These are phyloP conservation scores for Homarus americanus DNA, from an alignment of 1,140 invertebrate species.

Conservation along the genomic window DNA sequence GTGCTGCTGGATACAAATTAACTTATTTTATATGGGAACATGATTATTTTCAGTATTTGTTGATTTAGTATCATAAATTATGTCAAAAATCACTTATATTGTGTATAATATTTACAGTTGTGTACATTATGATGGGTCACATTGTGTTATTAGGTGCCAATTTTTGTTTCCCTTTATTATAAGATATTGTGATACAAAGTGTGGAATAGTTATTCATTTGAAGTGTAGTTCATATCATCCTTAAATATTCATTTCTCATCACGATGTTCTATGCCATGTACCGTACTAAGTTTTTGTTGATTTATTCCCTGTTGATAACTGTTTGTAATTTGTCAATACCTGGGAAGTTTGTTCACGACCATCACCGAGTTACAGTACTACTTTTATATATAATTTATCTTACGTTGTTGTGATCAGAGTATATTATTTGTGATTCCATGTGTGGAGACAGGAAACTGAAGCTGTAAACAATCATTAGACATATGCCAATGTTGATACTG, in stretches of 20 bases:
- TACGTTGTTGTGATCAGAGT: slow-evolving; percentile 45
- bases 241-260: slow-evolving; percentile 36
- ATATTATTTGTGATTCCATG: slow-evolving; percentile 43
- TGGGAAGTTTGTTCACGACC: slow-evolving; percentile 30
- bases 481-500: slow-evolving; percentile 49
- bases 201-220: slow-evolving; percentile 35
- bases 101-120: background rate
- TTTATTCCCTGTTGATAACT: slow-evolving; percentile 5
- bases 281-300: slow-evolving; percentile 34
- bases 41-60: slow-evolving; percentile 27
- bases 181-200: slow-evolving; percentile 43
- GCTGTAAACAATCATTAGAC: slow-evolving; percentile 65
- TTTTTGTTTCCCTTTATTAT: slow-evolving; percentile 26
- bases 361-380: slow-evolving; percentile 11
- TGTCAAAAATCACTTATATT: background rate
- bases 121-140: slow-evolving; percentile 8
- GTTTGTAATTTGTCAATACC: slow-evolving; percentile 17
- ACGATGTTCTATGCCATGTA: slow-evolving; percentile 27
- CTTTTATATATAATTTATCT: slow-evolving; percentile 34
- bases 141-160: slow-evolving; percentile 40
- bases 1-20: slow-evolving; percentile 33
- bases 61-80: slow-evolving; percentile 17
- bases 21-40: slow-evolving; percentile 47
- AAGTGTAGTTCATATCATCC: slow-evolving; percentile 35
- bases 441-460: background rate